These are phyloP conservation scores for Lacerta agilis DNA, from an alignment of 2,797 vertebrate genomes.

Conservation along the genomic window DNA sequence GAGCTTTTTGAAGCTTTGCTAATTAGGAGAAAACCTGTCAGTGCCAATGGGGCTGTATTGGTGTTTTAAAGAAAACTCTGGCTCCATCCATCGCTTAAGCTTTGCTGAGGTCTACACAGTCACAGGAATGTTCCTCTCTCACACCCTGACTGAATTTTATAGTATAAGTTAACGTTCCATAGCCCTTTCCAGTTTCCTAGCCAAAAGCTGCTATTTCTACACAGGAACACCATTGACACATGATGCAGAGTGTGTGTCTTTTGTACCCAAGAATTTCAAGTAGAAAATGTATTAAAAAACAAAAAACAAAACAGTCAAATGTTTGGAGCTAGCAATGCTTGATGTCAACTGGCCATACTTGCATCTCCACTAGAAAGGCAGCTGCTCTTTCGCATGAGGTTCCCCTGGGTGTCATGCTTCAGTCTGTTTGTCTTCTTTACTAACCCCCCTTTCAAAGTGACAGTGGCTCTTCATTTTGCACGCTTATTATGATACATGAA, in stretches of 20 bases:
- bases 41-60: background rate
- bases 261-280: background rate
- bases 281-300: background rate
- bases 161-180: background rate
- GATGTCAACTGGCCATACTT: background rate
- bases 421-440: background rate
- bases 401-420: background rate
- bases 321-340: too few relatives aligned
- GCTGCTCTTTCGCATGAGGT: background rate
- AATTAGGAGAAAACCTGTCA: background rate
- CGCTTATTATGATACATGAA: conserved; percentile 6
- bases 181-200: background rate
- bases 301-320: background rate
- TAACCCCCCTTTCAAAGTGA: background rate
- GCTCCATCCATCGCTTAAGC: background rate
- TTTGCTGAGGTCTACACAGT: conserved; percentile 8
- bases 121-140: background rate
- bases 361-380: background rate
- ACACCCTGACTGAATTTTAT: background rate
- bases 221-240: background rate
- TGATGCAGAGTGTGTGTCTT: background rate
- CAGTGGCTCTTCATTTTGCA: background rate
- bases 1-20: background rate
- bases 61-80: background rate
- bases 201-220: too few relatives aligned